Conservation (phyloP, 2,797 vertebrate species). For the Labeo calbasu region DNA sequence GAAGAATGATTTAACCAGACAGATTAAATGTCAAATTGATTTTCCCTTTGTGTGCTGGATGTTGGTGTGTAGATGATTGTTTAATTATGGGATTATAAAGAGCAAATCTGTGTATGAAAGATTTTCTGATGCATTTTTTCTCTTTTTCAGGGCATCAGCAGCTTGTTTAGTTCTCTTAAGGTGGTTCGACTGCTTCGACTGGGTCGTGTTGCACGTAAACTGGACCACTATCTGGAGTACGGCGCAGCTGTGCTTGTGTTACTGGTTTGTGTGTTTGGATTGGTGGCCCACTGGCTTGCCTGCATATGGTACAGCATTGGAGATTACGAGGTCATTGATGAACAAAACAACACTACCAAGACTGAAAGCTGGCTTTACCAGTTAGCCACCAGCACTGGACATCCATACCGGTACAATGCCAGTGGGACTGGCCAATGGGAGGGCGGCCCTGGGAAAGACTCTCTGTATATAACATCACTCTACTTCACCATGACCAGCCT, state of each 20-base stretch:
- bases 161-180: conserved; percentile 95
- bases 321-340: conserved; percentile 94
- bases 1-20: not conserved
- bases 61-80: not conserved
- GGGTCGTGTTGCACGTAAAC: conserved; percentile 91
- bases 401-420: conserved; percentile 90
- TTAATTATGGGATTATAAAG: not conserved
- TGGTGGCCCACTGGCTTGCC: conserved; percentile 96
- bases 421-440: conserved; percentile 93
- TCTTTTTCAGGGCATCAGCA: conserved; percentile 88
- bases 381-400: conserved; percentile 89
- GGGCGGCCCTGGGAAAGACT: conserved; percentile 93
- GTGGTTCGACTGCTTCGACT: conserved; percentile 92
- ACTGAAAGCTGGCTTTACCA: conserved; percentile 96
- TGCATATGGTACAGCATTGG: conserved; percentile 99
- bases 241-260: conserved; percentile 93
- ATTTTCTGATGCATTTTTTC: not conserved
- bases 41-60: not conserved
- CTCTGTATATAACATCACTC: conserved; percentile 94
- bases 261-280: conserved; percentile 93
- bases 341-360: conserved; percentile 91
- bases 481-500: conserved; percentile 99
- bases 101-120: not conserved
- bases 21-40: conserved; percentile 11
- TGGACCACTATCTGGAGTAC: conserved; percentile 97